Base-by-base conservation (phyloP, 2,113 vertebrate species). In the Clupea harengus region DNA sequence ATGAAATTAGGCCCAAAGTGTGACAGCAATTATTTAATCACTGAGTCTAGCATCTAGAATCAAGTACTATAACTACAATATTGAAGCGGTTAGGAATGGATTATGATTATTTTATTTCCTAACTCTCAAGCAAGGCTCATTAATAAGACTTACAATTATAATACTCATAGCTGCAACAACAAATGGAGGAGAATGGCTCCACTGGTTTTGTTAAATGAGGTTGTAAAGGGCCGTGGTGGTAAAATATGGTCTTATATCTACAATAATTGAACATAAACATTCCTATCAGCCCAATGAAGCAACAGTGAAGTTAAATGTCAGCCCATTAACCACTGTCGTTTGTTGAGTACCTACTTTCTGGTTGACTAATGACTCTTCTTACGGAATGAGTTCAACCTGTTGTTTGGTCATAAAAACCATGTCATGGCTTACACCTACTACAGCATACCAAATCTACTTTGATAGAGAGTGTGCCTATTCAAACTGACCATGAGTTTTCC, bases 271-370 rank as follows among this genome's bases (percentile, higher is more conserved):
- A 75, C 28, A 9, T 9, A 75, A 75, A 75, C 67, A 75, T 32
- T 32, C 9, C 28, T 11, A 75, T 75, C 67, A 75, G 28, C 67
- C 28, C 67, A 75, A 39, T 75, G 67, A 39, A 75, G 67, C 67
- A 75, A 75, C n/a, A 28, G 67, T 28, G 13, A 75, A 75, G 28
- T 75, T 75, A 75, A 75, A 75, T 75, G 67, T 75, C 67, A 39
- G 13, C 25, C 67, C 67, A 75, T 75, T 75, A 75, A 75, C n/a
- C 67, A 75, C 11, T 75, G 67, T 75, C 67, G 25, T 75, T 75
- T 32, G 67, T 75, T 75, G 67, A 11, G 67, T 75, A 39, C 25
- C 28, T 75, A 75, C 25, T 75, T 72, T 0, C 67, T 39, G 28
- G 67, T 28, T 75, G 67, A 75, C 10, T 13, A 75, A 75, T 75